These are phyloP conservation scores for Thymelicus acteon DNA, from an alignment of 2,888 invertebrate genomes.

Conservation along the genomic window DNA sequence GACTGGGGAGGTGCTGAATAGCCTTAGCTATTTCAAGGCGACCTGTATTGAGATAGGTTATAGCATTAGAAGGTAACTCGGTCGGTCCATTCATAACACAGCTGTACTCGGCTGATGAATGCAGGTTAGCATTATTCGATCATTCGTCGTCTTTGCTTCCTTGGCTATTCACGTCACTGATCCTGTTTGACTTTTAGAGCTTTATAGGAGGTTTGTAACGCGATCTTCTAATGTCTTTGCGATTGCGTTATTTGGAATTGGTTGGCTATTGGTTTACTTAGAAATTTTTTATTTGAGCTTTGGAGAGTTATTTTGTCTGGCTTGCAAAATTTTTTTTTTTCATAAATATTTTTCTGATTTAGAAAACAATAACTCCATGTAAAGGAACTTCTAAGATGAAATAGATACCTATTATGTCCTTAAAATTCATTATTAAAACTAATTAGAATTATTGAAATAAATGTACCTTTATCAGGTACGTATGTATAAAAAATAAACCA, in stretches of 20 bases:
- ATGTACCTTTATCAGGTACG: too few species aligned
- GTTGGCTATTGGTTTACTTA: too few species aligned
- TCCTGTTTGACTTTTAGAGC: slow-evolving; percentile 40
- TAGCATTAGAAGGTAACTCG: slow-evolving; percentile 64
- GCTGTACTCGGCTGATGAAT: slow-evolving; percentile 56
- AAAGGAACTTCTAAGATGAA: too few species aligned
- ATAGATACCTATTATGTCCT: too few species aligned
- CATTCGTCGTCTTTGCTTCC: slow-evolving; percentile 5
- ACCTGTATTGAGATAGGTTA: slow-evolving; percentile 80
- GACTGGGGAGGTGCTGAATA: slow-evolving; percentile 66
- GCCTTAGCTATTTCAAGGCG: slow-evolving; percentile 68
- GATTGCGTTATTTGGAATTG: background rate
- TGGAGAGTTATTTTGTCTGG: too few species aligned
- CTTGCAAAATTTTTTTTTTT: too few species aligned
- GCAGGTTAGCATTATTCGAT: slow-evolving; percentile 44
- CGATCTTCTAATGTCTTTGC: slow-evolving; percentile 34
- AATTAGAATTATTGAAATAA: too few species aligned
- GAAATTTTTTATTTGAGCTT: too few species aligned
- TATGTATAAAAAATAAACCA: too few species aligned
- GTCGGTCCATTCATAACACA: slow-evolving; percentile 69
- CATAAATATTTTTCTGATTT: too few species aligned
- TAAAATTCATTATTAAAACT: too few species aligned
- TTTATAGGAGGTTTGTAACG: slow-evolving; percentile 27
- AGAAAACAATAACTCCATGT: too few species aligned
- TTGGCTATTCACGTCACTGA: slow-evolving; percentile 35